Evolutionary conservation across 2,113 vertebrate species (phyloP).

Genomic region (Melanerpes aurifrons): DNA sequence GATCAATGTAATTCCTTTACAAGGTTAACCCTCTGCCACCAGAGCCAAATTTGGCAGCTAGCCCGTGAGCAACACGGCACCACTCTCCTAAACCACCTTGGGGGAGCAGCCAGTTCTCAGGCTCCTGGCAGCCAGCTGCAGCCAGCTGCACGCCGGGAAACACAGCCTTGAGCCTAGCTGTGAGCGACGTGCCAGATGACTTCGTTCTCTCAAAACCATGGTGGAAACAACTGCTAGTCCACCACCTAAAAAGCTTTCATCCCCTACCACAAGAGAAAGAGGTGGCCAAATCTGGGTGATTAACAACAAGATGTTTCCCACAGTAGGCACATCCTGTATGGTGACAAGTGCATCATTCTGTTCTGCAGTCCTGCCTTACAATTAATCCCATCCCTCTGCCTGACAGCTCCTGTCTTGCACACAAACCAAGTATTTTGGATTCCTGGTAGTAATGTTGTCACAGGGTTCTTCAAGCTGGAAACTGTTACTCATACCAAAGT

Average conservation of each 20-base stretch:
- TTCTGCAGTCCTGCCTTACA: slow-evolving; percentile 18
- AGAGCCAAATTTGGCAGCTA: not conserved
- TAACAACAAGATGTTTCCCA: slow-evolving; percentile 1
- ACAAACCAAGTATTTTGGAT: not conserved
- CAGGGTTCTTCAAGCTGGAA: not conserved
- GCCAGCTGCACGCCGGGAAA: slow-evolving; percentile 70
- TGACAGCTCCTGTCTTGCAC: not conserved
- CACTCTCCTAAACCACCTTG: slow-evolving; percentile 61
- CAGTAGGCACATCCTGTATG: not conserved
- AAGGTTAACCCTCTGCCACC: slow-evolving; percentile 16
- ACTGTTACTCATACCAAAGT: not conserved
- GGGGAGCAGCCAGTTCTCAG: slow-evolving; percentile 69
- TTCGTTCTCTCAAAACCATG: not conserved
- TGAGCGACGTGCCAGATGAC: not conserved
- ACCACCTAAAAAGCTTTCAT: not conserved
- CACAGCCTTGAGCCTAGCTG: slow-evolving; percentile 3
- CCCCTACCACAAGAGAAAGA: not conserved
- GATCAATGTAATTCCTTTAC: slow-evolving; percentile 6
- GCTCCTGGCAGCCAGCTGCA: slow-evolving; percentile 74
- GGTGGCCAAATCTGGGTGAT: not conserved
- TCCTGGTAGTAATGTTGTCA: not conserved
- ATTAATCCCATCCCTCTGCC: slow-evolving; percentile 8
- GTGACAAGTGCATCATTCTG: not conserved
- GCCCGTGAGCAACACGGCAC: not conserved
- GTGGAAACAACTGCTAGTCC: not conserved